Percentiles rank a stretch among this genome's conserved stretches.
Evolutionary conservation across 1,140 invertebrate genomes (phyloP).

Genomic region (Drosophila sechellia): DNA sequence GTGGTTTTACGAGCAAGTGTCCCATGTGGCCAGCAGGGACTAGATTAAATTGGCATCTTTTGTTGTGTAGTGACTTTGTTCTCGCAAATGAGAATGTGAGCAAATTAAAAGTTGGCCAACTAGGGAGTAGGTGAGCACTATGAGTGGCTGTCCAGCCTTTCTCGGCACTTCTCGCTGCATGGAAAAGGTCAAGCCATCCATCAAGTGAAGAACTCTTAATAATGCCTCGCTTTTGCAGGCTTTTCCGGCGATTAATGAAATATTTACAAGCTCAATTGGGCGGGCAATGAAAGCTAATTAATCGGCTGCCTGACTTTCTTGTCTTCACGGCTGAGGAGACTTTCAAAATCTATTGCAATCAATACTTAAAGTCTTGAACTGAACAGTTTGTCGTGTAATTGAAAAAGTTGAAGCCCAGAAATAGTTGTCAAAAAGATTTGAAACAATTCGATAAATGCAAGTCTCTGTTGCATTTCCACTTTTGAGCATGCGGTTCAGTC

Average conservation of each 20-base stretch:
- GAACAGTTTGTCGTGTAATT: constrained; percentile 68
- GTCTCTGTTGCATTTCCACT: constrained; percentile 50
- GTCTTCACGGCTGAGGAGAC: constrained; percentile 64
- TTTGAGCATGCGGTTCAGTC: constrained; percentile 57
- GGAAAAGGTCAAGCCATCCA: constrained; percentile 37
- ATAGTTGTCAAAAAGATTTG: constrained; percentile 60
- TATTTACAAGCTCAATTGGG: constrained; percentile 80
- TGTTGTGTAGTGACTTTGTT: constrained; percentile 81
- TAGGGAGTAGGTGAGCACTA: constrained; percentile 16
- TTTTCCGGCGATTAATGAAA: constrained; percentile 70
- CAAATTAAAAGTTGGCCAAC: constrained; percentile 77
- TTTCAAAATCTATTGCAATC: constrained; percentile 52
- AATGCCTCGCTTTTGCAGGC: constrained; percentile 37
- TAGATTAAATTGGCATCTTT: constrained; percentile 84
- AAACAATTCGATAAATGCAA: constrained; percentile 75
- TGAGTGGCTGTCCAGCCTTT: background rate
- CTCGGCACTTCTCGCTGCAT: background rate
- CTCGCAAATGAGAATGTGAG: constrained; percentile 71
- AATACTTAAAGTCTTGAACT: constrained; percentile 31
- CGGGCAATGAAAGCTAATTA: constrained; percentile 77
- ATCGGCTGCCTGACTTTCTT: constrained; percentile 56
- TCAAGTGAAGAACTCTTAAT: constrained; percentile 60
- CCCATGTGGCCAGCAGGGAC: constrained; percentile 80
- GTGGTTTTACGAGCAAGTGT: constrained; percentile 73
- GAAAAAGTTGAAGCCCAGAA: constrained; percentile 63